Evolutionary conservation across 2,888 invertebrate genomes (phyloP).

Genomic region (Zeuzera pyrina): DNA sequence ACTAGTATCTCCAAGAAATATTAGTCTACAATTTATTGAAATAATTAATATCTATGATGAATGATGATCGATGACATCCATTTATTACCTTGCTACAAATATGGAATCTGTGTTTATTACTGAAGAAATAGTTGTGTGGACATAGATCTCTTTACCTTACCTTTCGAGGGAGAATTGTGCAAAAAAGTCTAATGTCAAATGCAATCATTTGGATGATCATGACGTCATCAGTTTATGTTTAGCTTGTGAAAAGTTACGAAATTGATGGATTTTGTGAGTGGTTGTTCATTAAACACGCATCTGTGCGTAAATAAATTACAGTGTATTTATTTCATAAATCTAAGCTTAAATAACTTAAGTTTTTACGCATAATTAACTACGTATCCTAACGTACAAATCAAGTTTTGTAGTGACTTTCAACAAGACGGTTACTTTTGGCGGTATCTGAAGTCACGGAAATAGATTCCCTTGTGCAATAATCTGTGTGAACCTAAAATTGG

Average conservation of each 20-base stretch:
- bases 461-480: constrained; percentile 66
- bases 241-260: constrained; percentile 46
- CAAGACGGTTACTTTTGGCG: constrained; percentile 54
- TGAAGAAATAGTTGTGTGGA: no score
- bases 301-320: not conserved
- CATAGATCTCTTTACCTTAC: no score
- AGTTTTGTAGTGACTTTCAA: constrained; percentile 6
- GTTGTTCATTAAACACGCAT: constrained; percentile 11
- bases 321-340: not conserved
- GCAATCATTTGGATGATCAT: constrained; percentile 24
- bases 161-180: no score
- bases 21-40: no score
- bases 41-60: no score
- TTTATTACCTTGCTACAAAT: no score
- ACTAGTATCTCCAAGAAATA: no score
- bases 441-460: constrained; percentile 65
- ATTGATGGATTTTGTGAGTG: constrained; percentile 34
- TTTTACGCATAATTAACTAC: not conserved
- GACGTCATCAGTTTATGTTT: constrained; percentile 53
- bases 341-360: not conserved
- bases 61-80: no score
- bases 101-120: no score
- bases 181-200: no score
- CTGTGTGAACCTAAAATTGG: constrained; percentile 27
- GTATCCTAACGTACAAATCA: not conserved